These are phyloP conservation scores for Etia nguti DNA, from an alignment of 2,113 vertebrate species.

Conservation along the genomic window DNA sequence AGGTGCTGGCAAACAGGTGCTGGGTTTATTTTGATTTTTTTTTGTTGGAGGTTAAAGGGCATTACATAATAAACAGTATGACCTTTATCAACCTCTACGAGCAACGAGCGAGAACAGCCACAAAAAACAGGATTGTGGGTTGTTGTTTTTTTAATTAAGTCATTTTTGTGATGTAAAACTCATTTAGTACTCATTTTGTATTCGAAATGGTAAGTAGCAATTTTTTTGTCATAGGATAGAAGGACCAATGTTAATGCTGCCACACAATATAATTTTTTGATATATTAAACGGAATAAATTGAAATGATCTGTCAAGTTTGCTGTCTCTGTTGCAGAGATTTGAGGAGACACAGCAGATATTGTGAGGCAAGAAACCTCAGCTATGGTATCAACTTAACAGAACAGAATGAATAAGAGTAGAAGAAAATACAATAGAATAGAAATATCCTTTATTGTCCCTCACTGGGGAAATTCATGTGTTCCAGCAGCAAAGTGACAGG, in stretches of 20 bases:
- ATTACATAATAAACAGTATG: background rate
- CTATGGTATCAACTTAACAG: background rate
- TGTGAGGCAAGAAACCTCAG: background rate
- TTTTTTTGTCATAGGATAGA: background rate
- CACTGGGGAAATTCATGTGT: background rate
- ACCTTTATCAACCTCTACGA: slow-evolving; percentile 5
- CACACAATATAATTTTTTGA: accelerated
- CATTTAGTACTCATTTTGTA: background rate
- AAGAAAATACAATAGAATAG: background rate
- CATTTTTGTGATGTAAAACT: background rate
- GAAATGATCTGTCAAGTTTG: background rate
- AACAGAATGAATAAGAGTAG: background rate
- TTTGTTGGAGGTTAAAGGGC: slow-evolving; percentile 17
- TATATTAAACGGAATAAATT: background rate
- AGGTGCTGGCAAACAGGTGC: slow-evolving; percentile 81
- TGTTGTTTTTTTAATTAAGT: background rate
- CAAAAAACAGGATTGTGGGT: background rate
- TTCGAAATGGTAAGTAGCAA: background rate
- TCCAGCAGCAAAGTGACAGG: background rate
- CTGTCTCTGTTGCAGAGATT: background rate
- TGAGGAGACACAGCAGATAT: background rate
- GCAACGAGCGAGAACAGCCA: background rate
- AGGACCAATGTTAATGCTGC: background rate
- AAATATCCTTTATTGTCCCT: background rate
- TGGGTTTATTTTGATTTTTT: slow-evolving; percentile 13